Evolutionary conservation across 2,797 vertebrate genomes (phyloP).

Genomic region (Pangasius larnaudii): DNA sequence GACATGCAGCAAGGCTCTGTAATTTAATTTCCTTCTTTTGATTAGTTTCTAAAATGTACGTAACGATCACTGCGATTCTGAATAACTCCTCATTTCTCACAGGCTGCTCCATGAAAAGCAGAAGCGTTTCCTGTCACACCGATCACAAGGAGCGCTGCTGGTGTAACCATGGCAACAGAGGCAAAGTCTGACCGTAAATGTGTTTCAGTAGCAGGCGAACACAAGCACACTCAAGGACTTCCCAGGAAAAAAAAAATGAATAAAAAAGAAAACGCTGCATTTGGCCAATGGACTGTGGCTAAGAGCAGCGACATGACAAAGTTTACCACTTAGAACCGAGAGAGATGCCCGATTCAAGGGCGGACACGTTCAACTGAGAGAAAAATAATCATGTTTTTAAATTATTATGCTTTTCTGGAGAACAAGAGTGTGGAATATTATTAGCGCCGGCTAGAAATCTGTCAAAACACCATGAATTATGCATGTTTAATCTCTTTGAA

Average conservation of each 20-base stretch:
- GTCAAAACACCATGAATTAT: slow-evolving; percentile 29
- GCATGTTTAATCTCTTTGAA: slow-evolving; percentile 39
- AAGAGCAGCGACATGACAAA: slow-evolving; percentile 64
- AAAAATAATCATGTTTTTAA: slow-evolving; percentile 11
- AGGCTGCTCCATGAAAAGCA: slow-evolving; percentile 10
- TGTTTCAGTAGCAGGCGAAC: slow-evolving; percentile 63
- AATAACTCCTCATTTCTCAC: slow-evolving; percentile 38
- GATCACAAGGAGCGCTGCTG: slow-evolving; percentile 62
- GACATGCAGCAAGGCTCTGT: not conserved
- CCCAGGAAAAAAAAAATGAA: slow-evolving; percentile 49
- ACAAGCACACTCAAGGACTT: slow-evolving; percentile 66
- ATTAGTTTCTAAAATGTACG: slow-evolving; percentile 24
- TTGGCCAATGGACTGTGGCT: slow-evolving; percentile 68
- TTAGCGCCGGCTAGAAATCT: slow-evolving; percentile 5
- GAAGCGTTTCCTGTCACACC: slow-evolving; percentile 61
- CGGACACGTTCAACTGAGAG: slow-evolving; percentile 23
- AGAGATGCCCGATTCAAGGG: slow-evolving; percentile 50
- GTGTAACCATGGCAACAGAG: slow-evolving; percentile 70
- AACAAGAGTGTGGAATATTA: slow-evolving; percentile 18
- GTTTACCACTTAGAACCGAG: slow-evolving; percentile 58
- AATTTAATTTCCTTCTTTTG: slow-evolving; percentile 9
- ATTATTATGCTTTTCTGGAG: not conserved
- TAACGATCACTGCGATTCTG: slow-evolving; percentile 20
- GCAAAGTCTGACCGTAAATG: slow-evolving; percentile 68
- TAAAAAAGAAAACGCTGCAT: slow-evolving; percentile 61